Base-by-base conservation (phyloP, 2,888 invertebrate species). In the Actias luna region DNA sequence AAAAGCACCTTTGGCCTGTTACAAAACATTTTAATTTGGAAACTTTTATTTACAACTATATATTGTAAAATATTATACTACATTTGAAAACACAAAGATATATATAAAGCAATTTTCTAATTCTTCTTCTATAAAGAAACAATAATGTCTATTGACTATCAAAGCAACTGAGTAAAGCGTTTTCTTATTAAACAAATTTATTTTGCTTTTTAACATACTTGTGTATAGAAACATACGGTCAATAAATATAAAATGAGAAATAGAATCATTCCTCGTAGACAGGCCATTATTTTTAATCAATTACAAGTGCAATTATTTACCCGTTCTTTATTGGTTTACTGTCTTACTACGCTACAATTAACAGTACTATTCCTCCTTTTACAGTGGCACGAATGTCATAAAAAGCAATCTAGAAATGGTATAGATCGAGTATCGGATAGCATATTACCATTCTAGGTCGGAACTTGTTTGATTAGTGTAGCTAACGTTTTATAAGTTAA, bases 381-480 rank as follows among this genome's bases (percentile, higher is more conserved):
- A 84, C 75, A 84, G 85, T 78, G 77, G 72, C 74, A 78, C 65
- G 72, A 64, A 71, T 79, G 75, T 84, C 84, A 84, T 87, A 84
- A 85, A 83, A 79, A 69, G 74, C 76, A 76, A 62, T 58, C 69
- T 74, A 18, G 57, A 62, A 58, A 33, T 42, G 33, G 39, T 57
- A 58, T 62, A 46, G 36, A 63, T 63, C 52, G 29, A 52, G 62
- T 59, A 59, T 46, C 62, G 10, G 29, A 59, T 59, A 63, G 59
- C 35, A 63, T 50, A 63, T 59, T 73, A 66, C 80, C 76, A 84
- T 88, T 84, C 84, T 87, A 83, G 84, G 83, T 77, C 78, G 78
- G 68, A 78, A 77, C 75, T 71, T 81, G 78, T 80, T 84, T 89
- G 89, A 89, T 92, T 88, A 86, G 82, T 87, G 87, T 85, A 78